These are phyloP conservation scores for Sphaerophoria rueppellii DNA, from an alignment of 2,888 invertebrate genomes.

Conservation along the genomic window DNA sequence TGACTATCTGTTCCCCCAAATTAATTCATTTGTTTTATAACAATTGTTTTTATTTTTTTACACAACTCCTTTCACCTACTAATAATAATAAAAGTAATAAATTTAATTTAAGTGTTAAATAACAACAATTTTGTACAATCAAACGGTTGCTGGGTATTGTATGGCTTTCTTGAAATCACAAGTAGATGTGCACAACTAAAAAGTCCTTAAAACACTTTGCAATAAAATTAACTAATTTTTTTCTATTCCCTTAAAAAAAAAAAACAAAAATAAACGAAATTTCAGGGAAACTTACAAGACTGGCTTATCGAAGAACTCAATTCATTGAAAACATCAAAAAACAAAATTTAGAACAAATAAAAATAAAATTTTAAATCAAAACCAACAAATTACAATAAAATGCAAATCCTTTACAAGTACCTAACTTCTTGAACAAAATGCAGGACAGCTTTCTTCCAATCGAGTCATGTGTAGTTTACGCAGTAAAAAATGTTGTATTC, in stretches of 20 bases:
- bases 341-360: constrained; percentile 52
- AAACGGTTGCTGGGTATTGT: constrained; percentile 55
- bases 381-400: constrained; percentile 47
- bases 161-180: constrained; percentile 60
- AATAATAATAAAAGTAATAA: constrained; percentile 50
- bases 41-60: constrained; percentile 10
- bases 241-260: constrained; percentile 47
- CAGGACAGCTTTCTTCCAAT: constrained; percentile 70
- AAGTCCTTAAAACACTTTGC: constrained; percentile 6
- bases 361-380: constrained; percentile 4
- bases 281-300: constrained; percentile 80
- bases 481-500: constrained; percentile 18
- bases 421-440: constrained; percentile 65
- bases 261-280: constrained; percentile 58
- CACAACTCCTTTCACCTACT: constrained; percentile 14
- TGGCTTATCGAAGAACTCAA: constrained; percentile 81
- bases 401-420: constrained; percentile 49
- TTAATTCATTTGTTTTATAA: constrained; percentile 12
- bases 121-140: constrained; percentile 43
- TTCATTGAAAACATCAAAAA: constrained; percentile 76
- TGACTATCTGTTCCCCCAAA: constrained; percentile 18
- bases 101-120: constrained; percentile 64
- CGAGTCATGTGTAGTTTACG: constrained; percentile 65
- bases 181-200: constrained; percentile 18
- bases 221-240: constrained; percentile 41